Percentiles rank a stretch among this genome's conserved stretches.
phyloP scores from a whole-genome alignment of 2,797 vertebrate species.

The Tarsius wallacei region DNA sequence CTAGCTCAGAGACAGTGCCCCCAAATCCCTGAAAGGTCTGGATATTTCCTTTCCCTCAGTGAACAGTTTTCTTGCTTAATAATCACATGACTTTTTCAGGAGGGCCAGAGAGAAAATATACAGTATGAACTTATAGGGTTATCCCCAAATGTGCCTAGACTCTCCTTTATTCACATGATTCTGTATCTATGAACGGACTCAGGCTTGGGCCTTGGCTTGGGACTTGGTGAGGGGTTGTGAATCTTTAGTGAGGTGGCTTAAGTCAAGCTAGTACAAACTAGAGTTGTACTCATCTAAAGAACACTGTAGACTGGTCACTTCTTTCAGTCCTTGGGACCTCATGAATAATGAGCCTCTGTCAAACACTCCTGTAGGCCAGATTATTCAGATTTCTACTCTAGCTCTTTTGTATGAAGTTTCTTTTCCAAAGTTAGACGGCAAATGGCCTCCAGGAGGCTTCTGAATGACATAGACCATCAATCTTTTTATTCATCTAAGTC shows the following conservation, averaged over 20 bases:
- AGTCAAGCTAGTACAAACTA: background rate
- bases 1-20: background rate
- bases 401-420: background rate
- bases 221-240: background rate
- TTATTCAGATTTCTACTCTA: background rate
- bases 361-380: background rate
- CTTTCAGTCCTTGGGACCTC: background rate
- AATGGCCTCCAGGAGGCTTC: background rate
- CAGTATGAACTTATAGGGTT: background rate
- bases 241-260: background rate
- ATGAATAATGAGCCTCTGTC: background rate
- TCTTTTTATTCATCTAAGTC: background rate
- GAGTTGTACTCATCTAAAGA: background rate
- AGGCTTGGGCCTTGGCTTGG: background rate
- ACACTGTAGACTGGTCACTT: background rate
- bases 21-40: background rate
- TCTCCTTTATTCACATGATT: background rate
- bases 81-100: background rate
- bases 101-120: background rate
- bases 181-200: background rate
- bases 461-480: background rate
- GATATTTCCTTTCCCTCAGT: background rate
- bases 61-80: background rate
- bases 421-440: background rate
- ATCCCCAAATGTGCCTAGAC: background rate